phyloP scores from a whole-genome alignment of 2,113 vertebrate genomes.

The Dermatemys mawii region DNA sequence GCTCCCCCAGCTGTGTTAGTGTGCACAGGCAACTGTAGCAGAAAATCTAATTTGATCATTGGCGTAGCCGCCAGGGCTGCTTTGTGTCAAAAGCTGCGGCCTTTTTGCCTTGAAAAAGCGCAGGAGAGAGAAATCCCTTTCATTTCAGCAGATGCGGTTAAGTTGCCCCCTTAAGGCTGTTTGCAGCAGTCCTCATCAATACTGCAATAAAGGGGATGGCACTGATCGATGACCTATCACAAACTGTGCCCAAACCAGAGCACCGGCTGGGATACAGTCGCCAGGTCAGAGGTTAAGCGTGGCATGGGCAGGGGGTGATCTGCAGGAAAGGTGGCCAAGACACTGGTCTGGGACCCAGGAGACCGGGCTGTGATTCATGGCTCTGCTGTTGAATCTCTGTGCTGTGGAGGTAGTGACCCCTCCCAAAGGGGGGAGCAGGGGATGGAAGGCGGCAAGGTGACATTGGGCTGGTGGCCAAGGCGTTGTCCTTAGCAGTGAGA shows the following conservation, averaged over 20 bases:
- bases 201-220: not conserved
- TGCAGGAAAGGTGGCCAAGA: not conserved
- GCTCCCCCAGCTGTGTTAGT: not conserved
- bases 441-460: not conserved
- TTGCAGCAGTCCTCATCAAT: not conserved
- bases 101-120: not conserved
- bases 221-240: not conserved
- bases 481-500: not conserved
- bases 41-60: constrained; percentile 47
- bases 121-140: constrained; percentile 10
- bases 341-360: not conserved
- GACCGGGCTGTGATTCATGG: not conserved
- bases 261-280: not conserved
- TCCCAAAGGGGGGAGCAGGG: not conserved
- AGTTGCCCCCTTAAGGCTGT: constrained; percentile 30
- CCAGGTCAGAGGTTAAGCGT: not conserved
- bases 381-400: too few species aligned
- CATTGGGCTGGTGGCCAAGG: not conserved
- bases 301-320: not conserved
- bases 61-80: constrained; percentile 34
- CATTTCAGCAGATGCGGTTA: constrained; percentile 29
- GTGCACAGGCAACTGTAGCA: constrained; percentile 44
- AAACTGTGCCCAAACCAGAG: not conserved
- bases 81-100: constrained; percentile 30
- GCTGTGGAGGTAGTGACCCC: too few species aligned